Evolutionary conservation across 1,140 invertebrate species (phyloP), one percentile per base, ranked within the genome.

Genomic region (Calephelis virginiensis): DNA sequence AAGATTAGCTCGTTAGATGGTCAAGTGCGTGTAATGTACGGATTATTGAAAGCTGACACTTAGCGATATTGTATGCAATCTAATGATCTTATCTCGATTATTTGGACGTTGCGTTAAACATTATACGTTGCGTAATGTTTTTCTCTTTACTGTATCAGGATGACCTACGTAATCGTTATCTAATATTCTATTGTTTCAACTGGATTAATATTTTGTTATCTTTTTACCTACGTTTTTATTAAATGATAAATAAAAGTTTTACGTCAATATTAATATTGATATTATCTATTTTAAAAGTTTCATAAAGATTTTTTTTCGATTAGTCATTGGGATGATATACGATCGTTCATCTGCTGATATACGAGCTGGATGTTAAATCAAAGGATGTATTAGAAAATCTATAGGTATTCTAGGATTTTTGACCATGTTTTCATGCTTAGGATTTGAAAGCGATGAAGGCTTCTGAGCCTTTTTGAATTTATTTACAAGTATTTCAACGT

Each of bases 1-100:
- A 61, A 69, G 74, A 76, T 76, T 76, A 76, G 66, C 43, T 71
- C 70, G 63, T 73, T 71, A 71, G 53, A 38, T 56, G 60, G 43
- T 65, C 62, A 66, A 71, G 74, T 69, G 71, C 17, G 63, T 53
- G 67, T 71, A 71, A 71, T 73, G 65, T 49, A 61, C 12, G 48
- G 37, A 50, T 50, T 53, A 38, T 62, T 45, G 17, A 62, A 17
- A 45, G 61, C 61, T 62, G 61, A 14, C 61, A 62, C n/a, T 62
- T 62, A 1, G 6, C 37, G 53, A 28, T 56, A 28, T 56, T 56
- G 53, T 56, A 56, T 56, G 53, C 53, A 56, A 56, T 56, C 11
- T 56, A 56, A 56, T 12, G 12, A 56, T 56, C 53, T 56, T 56
- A 56, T 56, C 53, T 6, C 28, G 53, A 56, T 56, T 56, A 28